Conservation (phyloP, 2,797 vertebrate genomes). For the Bovichtus diacanthus region DNA sequence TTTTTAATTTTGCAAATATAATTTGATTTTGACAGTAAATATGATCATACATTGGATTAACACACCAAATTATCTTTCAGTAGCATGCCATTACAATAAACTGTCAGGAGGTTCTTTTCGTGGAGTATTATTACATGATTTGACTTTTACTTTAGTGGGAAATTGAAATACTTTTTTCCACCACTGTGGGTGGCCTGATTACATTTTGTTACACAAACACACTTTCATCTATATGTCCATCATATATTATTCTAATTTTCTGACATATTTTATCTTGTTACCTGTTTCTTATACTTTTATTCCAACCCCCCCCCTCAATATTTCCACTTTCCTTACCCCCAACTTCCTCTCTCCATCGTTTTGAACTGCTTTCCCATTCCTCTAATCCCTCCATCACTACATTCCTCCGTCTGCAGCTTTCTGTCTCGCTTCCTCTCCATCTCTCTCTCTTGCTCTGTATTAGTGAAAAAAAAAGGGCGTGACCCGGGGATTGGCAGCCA, state of each 20-base stretch:
- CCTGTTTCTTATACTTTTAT: background rate
- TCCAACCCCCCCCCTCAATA: background rate
- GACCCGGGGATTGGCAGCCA: conserved; percentile 61
- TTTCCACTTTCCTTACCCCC: background rate
- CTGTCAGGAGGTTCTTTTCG: background rate
- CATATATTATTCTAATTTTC: background rate
- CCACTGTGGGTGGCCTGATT: background rate
- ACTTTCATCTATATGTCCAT: background rate
- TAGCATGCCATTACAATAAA: background rate
- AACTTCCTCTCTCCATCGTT: conserved; percentile 10
- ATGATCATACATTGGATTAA: background rate
- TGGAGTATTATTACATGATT: background rate
- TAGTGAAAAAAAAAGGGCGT: conserved; percentile 51
- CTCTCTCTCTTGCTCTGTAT: conserved; percentile 2
- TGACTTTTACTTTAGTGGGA: background rate
- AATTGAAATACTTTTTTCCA: background rate
- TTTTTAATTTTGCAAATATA: too few species aligned
- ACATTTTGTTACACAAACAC: background rate
- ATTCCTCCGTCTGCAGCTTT: background rate
- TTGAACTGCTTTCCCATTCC: background rate
- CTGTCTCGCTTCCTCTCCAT: background rate
- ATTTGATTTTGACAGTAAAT: too few species aligned
- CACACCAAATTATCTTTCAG: background rate
- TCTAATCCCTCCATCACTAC: background rate
- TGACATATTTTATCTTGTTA: background rate